Evolutionary conservation across 2,888 invertebrate species (phyloP).

Genomic region (Cephalotes varians): DNA sequence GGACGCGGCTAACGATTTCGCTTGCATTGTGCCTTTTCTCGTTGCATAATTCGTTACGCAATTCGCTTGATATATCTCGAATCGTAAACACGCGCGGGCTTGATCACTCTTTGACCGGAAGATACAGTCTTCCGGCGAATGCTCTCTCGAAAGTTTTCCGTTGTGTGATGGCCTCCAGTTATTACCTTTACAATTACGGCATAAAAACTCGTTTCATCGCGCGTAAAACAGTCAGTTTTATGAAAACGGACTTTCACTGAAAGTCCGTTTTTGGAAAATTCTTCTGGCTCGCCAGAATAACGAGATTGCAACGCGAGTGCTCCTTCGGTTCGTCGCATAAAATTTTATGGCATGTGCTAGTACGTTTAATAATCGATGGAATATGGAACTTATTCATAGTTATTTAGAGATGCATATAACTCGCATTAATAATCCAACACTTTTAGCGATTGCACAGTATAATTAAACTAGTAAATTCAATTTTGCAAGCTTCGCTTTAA

Average conservation of each 20-base stretch:
- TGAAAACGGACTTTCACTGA: not conserved
- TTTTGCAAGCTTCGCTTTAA: not conserved
- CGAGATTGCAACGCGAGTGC: not conserved
- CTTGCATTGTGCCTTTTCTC: not conserved
- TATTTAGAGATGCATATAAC: not conserved
- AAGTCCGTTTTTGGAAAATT: not conserved
- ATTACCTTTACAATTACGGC: not conserved
- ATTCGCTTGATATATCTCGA: not conserved
- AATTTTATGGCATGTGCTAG: not conserved
- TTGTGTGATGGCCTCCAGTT: not conserved
- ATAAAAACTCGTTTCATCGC: not conserved
- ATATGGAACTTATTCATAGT: not conserved
- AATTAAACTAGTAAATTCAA: no score
- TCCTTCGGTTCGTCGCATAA: not conserved
- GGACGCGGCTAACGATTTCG: not conserved
- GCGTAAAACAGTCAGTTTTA: not conserved
- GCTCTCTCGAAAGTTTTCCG: not conserved
- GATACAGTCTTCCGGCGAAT: not conserved
- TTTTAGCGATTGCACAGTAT: not conserved
- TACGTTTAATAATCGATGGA: not conserved
- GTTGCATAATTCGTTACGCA: not conserved
- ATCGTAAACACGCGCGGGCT: constrained; percentile 24
- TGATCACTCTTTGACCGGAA: not conserved
- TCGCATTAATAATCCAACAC: not conserved
- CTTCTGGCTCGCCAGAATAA: not conserved